Evolutionary conservation across 2,888 invertebrate genomes (phyloP), one percentile per base, ranked within the genome.

Genomic region (Poecilobothrus nobilitatus): DNA sequence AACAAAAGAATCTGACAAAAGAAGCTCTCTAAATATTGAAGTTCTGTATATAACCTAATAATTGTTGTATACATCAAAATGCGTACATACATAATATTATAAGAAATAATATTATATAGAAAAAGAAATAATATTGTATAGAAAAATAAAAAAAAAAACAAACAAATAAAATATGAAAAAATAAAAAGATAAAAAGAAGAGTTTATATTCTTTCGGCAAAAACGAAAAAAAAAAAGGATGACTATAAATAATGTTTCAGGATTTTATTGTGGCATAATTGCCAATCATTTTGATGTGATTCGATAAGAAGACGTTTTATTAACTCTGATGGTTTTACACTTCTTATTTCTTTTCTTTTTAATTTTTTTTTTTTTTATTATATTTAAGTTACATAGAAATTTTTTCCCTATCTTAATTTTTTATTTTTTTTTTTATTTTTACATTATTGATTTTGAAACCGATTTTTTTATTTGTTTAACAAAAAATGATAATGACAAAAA

Each of bases 181-280:
- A 44, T 9, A 44, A 44, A 44, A n/a, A 53, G 18, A 18, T 53
- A 6, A 53, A 12, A 53, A 2, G 53, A 53, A 53, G 53, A 53
- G 53, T 18, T 53, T 6, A 53, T 53, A 18, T 53, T 53, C 53
- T n/a, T 53, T 53, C 18, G 15, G 53, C 53, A 53, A 53, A 53
- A n/a, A n/a, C n/a, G n/a, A n/a, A 41, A 27, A 27, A 27, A 27
- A 27, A 27, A 27, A 27, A 37, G 53, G 53, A 53, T 53, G 53
- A 53, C 53, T 53, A 53, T 53, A 53, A 53, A 53, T 53, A 53
- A 53, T 53, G 53, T 53, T 53, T 53, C 53, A 53, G 53, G 53
- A 41, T 53, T 53, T 53, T 53, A 53, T 53, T 53, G 53, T 53
- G 53, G 53, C 53, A 53, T 53, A 53, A 53, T 53, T 53, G 53